Conservation (phyloP, 2,888 invertebrate species). For the Sesia bembeciformis region DNA sequence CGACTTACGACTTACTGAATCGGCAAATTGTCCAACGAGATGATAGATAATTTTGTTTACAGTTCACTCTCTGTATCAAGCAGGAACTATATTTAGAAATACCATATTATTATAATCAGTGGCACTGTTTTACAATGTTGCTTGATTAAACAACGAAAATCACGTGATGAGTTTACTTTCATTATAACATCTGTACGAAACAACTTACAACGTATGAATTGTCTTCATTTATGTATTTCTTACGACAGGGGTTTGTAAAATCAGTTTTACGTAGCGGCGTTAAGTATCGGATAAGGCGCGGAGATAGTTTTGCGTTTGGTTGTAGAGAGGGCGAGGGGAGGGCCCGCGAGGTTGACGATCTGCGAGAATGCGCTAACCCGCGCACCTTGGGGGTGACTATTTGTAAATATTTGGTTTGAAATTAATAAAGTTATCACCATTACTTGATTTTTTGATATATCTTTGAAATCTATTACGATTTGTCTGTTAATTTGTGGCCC, state of each 20-base stretch:
- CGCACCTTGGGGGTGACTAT: constrained; percentile 20
- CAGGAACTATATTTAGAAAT: neutral
- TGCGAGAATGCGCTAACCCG: constrained; percentile 55
- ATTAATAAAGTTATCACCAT: too few relatives aligned
- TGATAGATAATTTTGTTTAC: neutral
- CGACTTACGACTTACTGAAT: constrained; percentile 6
- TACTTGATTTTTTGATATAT: too few relatives aligned
- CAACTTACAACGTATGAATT: neutral
- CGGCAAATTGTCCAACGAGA: constrained; percentile 2
- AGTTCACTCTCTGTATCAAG: neutral
- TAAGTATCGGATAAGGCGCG: too few relatives aligned
- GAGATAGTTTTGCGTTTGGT: neutral
- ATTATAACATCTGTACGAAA: constrained; percentile 11
- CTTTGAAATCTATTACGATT: too few relatives aligned
- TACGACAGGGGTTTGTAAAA: neutral
- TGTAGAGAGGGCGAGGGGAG: constrained; percentile 22
- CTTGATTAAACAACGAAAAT: neutral
- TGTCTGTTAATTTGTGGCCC: too few relatives aligned
- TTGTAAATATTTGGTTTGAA: too few relatives aligned
- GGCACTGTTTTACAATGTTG: neutral
- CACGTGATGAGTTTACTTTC: constrained; percentile 25
- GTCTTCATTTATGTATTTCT: neutral
- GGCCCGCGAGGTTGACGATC: constrained; percentile 58
- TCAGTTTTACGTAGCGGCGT: neutral
- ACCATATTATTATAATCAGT: constrained; percentile 4